Percentiles rank a stretch among this genome's conserved stretches.
These are phyloP conservation scores for Chunga burmeisteri DNA, from an alignment of 2,113 vertebrate genomes.

Conservation along the genomic window DNA sequence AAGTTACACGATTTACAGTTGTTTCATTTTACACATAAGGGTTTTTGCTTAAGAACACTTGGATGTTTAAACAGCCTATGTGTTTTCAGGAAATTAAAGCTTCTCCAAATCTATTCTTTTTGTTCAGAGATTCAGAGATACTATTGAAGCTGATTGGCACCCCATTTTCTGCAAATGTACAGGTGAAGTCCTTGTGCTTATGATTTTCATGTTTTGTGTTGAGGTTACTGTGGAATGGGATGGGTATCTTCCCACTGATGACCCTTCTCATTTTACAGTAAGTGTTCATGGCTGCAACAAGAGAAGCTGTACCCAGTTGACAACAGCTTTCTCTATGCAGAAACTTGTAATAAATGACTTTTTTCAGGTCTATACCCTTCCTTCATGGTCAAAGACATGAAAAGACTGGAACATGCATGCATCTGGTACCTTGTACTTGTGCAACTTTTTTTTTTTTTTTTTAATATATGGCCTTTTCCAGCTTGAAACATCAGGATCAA, in stretches of 20 bases:
- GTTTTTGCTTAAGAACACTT: neutral
- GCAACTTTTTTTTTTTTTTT: too few relatives aligned
- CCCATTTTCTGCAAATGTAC: neutral
- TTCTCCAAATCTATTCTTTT: neutral
- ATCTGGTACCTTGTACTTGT: neutral
- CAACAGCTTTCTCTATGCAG: neutral
- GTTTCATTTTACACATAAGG: neutral
- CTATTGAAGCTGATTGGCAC: neutral
- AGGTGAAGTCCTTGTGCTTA: neutral
- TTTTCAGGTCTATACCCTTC: neutral
- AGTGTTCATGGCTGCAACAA: neutral
- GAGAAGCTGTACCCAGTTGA: neutral
- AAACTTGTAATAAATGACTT: neutral
- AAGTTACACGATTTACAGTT: neutral
- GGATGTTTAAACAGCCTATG: neutral
- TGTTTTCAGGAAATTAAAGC: neutral
- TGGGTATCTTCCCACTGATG: neutral
- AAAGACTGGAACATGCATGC: neutral
- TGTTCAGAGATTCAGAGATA: neutral
- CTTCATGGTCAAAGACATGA: neutral
- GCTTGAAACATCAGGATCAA: neutral
- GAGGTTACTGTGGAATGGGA: neutral
- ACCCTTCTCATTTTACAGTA: neutral
- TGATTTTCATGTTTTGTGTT: neutral
- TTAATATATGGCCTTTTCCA: neutral